Evolutionary conservation across 2,888 invertebrate species (phyloP).

Genomic region (Drosophila prostipennis): DNA sequence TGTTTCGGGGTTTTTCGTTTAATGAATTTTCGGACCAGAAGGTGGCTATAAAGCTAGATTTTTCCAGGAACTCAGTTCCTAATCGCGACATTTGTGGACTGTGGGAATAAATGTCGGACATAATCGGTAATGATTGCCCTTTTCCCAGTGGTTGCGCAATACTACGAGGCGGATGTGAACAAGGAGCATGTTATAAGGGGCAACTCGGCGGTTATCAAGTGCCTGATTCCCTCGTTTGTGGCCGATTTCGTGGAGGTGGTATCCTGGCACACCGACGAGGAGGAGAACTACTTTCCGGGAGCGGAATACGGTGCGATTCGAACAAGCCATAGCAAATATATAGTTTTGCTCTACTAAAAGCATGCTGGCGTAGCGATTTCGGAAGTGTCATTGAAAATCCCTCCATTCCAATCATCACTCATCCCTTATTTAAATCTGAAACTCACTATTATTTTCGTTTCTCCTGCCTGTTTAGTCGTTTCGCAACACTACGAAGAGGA

Average conservation of each 20-base stretch:
- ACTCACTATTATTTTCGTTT: conserved; percentile 37
- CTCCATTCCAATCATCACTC: conserved; percentile 18
- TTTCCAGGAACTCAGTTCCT: conserved; percentile 57
- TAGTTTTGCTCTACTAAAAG: conserved; percentile 60
- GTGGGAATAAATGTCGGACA: conserved; percentile 56
- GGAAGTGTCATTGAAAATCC: conserved; percentile 18
- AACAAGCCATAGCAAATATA: conserved; percentile 5
- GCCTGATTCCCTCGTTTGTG: conserved; percentile 96
- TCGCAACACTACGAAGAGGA: conserved; percentile 96
- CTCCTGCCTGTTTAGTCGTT: conserved; percentile 87
- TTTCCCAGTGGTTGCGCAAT: conserved; percentile 92
- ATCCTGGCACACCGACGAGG: conserved; percentile 92
- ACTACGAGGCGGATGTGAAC: conserved; percentile 95
- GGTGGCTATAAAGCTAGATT: conserved; percentile 35
- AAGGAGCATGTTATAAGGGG: conserved; percentile 95
- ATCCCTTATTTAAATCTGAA: conserved; percentile 23
- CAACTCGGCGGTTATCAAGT: conserved; percentile 94
- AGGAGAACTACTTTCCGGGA: conserved; percentile 83
- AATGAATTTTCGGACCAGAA: conserved; percentile 63
- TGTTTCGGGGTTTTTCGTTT: conserved; percentile 46
- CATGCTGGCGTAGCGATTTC: conserved; percentile 50
- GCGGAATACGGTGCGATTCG: conserved; percentile 83
- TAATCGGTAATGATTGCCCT: conserved; percentile 16
- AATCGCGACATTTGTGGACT: conserved; percentile 40
- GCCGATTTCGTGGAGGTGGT: conserved; percentile 95